Conservation (phyloP, 1,140 invertebrate species). For the Metopolophium dirhodum region DNA sequence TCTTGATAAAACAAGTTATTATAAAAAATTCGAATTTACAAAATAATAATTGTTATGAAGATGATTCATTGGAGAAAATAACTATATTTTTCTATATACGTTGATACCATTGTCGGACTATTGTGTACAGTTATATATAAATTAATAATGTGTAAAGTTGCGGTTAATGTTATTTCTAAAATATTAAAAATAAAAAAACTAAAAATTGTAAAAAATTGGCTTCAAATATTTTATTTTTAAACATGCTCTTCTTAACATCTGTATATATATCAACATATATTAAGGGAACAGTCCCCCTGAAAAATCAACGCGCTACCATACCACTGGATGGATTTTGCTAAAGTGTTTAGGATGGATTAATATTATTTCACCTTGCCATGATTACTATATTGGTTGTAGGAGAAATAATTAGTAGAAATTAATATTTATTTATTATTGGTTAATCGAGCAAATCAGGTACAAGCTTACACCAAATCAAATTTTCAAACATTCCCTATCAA, state of each 20-base stretch:
- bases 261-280: not conserved
- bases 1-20: conserved; percentile 22
- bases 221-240: conserved; percentile 16
- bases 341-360: too few species aligned
- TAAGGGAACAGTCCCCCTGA: too few species aligned
- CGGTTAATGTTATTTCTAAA: conserved; percentile 56
- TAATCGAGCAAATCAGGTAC: too few species aligned
- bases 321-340: too few species aligned
- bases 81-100: conserved; percentile 57
- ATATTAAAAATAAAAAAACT: conserved; percentile 37
- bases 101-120: conserved; percentile 57
- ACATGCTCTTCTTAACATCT: not conserved
- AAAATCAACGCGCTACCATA: too few species aligned
- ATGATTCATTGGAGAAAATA: conserved; percentile 53
- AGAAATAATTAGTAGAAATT: too few species aligned
- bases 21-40: conserved; percentile 54
- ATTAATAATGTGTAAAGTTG: conserved; percentile 55
- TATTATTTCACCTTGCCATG: too few species aligned
- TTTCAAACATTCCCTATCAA: too few species aligned
- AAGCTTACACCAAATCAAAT: too few species aligned
- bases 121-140: conserved; percentile 57
- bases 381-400: too few species aligned
- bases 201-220: conserved; percentile 26
- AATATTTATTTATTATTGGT: too few species aligned
- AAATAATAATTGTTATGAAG: conserved; percentile 56